Evolutionary conservation across 2,113 vertebrate genomes (phyloP), one percentile per base, ranked within the genome.

Genomic region (Nematolebias whitei): DNA sequence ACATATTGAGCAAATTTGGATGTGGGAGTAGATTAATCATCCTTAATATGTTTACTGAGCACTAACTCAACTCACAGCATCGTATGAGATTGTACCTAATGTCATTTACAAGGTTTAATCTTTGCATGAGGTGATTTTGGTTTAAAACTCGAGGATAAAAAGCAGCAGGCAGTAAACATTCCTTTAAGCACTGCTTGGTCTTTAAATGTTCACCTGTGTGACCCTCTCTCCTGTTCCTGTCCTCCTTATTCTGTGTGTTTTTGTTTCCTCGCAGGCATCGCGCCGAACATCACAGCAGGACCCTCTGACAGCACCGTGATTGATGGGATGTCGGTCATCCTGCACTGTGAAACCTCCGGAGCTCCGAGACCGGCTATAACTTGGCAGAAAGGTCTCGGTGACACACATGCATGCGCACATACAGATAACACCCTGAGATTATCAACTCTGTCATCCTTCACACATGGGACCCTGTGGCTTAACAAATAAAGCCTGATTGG

Each of bases 301-400:
- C 98, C 97, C 39, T 92, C 95, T 40, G 97, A 99, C 93, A 98
- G 96, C 91, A 95, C 96, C 0, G 98, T 99, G 90, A 99, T 98
- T 9, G 98, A 98, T 0, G 96, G 98, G 76, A 96, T 96, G 93
- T 93, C 97, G 0, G 93, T 98, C 38, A 93, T 99, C 51, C 92
- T 99, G 79, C 95, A 94, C 71, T 99, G 98, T 0, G 95, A 99
- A 92, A 98, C 98, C 23, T 96, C 96, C 0, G 98, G 98, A 54
- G 98, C 98, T 0, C 98, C 98, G 0, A 93, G 96, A 41, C 98
- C 98, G 0, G 96, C 96, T 68, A 98, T 99, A 92, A 96, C 96
- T 11, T 99, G 96, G 97, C 97, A 99, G 90, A 99, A 96, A 95
- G 96, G 98, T 98, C 35, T 59, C 14, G 4, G 18, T 29, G 20